A percentile compares a stretch with the other conserved stretches of the same genome.
Evolutionary conservation across 2,888 invertebrate species (phyloP).

Genomic region (Acrocyrtus sp.): DNA sequence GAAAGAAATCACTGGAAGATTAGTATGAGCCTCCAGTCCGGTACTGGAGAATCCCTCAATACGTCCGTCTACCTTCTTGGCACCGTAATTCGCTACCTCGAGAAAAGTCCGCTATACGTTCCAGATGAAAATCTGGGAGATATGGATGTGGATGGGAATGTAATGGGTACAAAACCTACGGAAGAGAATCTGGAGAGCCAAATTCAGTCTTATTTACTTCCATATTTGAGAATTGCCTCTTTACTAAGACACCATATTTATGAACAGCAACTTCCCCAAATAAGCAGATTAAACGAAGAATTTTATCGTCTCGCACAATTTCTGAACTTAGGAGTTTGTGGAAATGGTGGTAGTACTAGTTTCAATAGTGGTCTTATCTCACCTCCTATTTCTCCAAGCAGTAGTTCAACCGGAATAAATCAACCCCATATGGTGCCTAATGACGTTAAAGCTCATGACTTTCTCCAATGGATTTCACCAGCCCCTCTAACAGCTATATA

Average conservation of each 20-base stretch:
- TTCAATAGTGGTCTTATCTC: slow-evolving; percentile 7
- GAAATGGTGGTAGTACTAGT: background rate
- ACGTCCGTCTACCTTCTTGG: slow-evolving; percentile 63
- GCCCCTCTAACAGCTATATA: slow-evolving; percentile 66
- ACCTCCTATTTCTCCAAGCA: slow-evolving; percentile 29
- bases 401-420: background rate
- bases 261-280: slow-evolving; percentile 71
- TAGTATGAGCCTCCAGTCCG: slow-evolving; percentile 46
- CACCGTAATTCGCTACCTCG: slow-evolving; percentile 69
- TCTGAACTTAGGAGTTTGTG: slow-evolving; percentile 73
- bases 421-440: background rate
- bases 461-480: slow-evolving; percentile 62
- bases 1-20: slow-evolving; percentile 70
- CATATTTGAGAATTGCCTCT: slow-evolving; percentile 85
- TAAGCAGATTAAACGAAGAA: slow-evolving; percentile 70
- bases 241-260: slow-evolving; percentile 81
- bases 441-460: slow-evolving; percentile 54
- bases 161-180: background rate
- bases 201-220: slow-evolving; percentile 83
- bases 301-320: slow-evolving; percentile 82
- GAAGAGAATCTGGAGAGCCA: slow-evolving; percentile 67
- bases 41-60: slow-evolving; percentile 48
- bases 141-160: slow-evolving; percentile 43
- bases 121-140: slow-evolving; percentile 69
- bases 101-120: slow-evolving; percentile 73